A percentile compares a stretch with the other conserved stretches of the same genome.
phyloP scores from a whole-genome alignment of 2,888 invertebrate genomes.

The Helobdella robusta region DNA sequence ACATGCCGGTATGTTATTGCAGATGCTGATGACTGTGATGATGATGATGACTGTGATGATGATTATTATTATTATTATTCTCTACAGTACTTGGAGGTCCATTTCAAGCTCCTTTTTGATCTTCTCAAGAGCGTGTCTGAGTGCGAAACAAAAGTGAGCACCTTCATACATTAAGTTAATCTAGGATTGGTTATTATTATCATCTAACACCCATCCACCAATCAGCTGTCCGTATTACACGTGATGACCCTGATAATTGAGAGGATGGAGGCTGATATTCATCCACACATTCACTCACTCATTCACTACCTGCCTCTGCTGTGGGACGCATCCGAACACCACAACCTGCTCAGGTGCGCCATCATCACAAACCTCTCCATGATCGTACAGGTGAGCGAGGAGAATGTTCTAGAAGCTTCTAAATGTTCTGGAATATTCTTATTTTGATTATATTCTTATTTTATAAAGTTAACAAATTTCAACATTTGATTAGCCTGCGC shows the following conservation, averaged over 20 bases:
- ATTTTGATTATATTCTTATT: too few relatives aligned
- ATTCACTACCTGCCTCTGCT: constrained; percentile 73
- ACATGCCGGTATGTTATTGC: constrained; percentile 58
- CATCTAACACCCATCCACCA: constrained; percentile 29
- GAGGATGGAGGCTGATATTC: constrained; percentile 67
- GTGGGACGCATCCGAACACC: constrained; percentile 77
- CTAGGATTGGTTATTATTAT: not conserved
- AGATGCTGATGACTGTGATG: not conserved
- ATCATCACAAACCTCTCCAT: constrained; percentile 77
- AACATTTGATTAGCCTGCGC: not conserved
- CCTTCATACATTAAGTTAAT: not conserved
- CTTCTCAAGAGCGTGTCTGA: constrained; percentile 76
- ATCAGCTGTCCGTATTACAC: constrained; percentile 76
- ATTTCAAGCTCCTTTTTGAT: constrained; percentile 69
- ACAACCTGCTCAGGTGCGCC: constrained; percentile 81
- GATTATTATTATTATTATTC: not conserved
- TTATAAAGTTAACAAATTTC: too few relatives aligned
- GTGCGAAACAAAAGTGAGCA: constrained; percentile 74
- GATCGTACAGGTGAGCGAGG: constrained; percentile 65
- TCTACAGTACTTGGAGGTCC: constrained; percentile 61
- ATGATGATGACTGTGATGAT: not conserved
- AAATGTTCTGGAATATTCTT: too few relatives aligned
- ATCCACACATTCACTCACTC: constrained; percentile 61
- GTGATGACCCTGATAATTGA: constrained; percentile 81
- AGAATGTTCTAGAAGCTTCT: too few relatives aligned